These are phyloP conservation scores for Chymomyza caudatula DNA, from an alignment of 2,888 invertebrate species.

Conservation along the genomic window DNA sequence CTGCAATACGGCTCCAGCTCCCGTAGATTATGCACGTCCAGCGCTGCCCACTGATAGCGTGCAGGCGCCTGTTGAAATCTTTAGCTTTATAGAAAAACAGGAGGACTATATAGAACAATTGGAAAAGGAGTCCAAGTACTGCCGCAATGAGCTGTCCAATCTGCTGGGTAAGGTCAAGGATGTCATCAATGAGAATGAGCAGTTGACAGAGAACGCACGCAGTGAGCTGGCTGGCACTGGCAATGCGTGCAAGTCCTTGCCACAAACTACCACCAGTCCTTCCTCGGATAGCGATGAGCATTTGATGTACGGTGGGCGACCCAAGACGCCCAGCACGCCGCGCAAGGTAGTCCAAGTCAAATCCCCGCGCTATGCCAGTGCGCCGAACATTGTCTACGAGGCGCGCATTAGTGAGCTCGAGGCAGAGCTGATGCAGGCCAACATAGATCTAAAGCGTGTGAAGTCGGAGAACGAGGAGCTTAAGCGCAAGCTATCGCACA, in stretches of 20 bases:
- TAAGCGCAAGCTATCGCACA: conserved; percentile 75
- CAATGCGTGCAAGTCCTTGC: conserved; percentile 14
- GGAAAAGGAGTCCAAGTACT: conserved; percentile 90
- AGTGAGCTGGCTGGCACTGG: conserved; percentile 82
- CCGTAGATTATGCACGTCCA: conserved; percentile 48
- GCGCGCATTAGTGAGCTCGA: conserved; percentile 91
- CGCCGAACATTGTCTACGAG: conserved; percentile 89
- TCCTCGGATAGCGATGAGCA: conserved; percentile 80
- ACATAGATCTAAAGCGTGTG: conserved; percentile 86
- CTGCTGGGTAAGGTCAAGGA: conserved; percentile 90
- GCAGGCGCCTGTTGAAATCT: conserved; percentile 83
- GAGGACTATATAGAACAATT: conserved; percentile 92
- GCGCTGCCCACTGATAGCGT: conserved; percentile 75
- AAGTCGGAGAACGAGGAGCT: conserved; percentile 82
- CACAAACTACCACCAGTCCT: conserved; percentile 73
- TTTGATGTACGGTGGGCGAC: conserved; percentile 36
- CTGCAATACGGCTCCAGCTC: conserved; percentile 31
- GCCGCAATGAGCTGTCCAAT: conserved; percentile 87
- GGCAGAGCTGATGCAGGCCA: conserved; percentile 88
- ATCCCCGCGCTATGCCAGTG: conserved; percentile 80
- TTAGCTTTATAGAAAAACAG: conserved; percentile 89
- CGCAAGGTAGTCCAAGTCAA: conserved; percentile 50
- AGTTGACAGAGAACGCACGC: conserved; percentile 87
- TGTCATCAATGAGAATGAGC: conserved; percentile 90
- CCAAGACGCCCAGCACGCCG: conserved; percentile 50